Conservation (phyloP, 2,113 vertebrate genomes). For the Megalops atlanticus region DNA sequence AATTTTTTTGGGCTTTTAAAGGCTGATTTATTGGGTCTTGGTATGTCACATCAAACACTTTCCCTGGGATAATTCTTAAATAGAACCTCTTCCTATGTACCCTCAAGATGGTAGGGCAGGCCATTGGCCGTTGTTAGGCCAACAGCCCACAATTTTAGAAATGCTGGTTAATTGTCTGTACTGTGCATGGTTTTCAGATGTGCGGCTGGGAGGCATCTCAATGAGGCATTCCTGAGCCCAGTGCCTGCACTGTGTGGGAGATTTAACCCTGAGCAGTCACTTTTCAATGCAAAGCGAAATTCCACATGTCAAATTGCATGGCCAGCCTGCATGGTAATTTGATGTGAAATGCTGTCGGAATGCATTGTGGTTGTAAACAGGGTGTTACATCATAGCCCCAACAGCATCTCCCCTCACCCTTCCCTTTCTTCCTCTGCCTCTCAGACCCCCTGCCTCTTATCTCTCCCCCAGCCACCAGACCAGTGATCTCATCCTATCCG, state of each 20-base stretch:
- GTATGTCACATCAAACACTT: neutral
- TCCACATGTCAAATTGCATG: neutral
- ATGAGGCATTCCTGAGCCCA: neutral
- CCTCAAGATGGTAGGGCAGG: neutral
- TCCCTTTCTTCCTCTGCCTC: neutral
- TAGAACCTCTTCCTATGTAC: neutral
- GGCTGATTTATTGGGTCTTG: neutral
- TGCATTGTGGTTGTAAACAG: neutral
- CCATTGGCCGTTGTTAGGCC: neutral
- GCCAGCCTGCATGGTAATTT: neutral
- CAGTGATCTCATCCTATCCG: neutral
- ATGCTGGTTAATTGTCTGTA: neutral
- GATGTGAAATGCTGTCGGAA: slow-evolving; percentile 9
- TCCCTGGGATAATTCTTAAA: neutral
- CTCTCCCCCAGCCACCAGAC: no score
- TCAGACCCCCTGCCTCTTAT: neutral
- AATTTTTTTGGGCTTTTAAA: neutral
- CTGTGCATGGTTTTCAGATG: neutral
- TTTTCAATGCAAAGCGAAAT: neutral
- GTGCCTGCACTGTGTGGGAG: neutral
- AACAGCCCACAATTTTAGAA: neutral
- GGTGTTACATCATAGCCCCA: neutral
- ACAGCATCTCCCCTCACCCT: neutral
- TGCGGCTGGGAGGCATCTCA: neutral
- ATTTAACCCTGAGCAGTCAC: neutral